These are phyloP conservation scores for Prenolepis imparis DNA, from an alignment of 2,888 invertebrate genomes.

Conservation along the genomic window DNA sequence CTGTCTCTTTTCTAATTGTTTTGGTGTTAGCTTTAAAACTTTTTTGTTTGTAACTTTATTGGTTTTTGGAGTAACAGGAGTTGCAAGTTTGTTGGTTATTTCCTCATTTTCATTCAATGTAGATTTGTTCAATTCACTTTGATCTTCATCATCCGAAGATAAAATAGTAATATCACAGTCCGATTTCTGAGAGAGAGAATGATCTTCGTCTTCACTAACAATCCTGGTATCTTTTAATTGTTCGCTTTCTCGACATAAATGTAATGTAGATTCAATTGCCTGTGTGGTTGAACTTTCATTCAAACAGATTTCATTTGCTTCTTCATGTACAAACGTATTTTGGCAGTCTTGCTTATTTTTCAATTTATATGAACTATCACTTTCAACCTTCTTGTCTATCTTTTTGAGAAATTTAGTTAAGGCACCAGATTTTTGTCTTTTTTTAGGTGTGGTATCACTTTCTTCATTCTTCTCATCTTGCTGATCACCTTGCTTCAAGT, in stretches of 20 bases:
- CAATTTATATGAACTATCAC: neutral
- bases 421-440: conserved; percentile 61
- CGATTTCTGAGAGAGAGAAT: conserved; percentile 52
- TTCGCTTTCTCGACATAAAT: conserved; percentile 29
- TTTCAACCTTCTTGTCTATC: conserved; percentile 61
- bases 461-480: conserved; percentile 37
- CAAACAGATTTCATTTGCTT: conserved; percentile 31
- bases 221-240: conserved; percentile 31
- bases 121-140: conserved; percentile 58
- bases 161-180: conserved; percentile 68
- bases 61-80: conserved; percentile 55
- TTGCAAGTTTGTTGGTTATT: conserved; percentile 36
- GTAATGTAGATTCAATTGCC: neutral
- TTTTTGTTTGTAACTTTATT: conserved; percentile 52
- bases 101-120: conserved; percentile 16
- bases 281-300: conserved; percentile 20
- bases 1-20: conserved; percentile 87
- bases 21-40: conserved; percentile 83
- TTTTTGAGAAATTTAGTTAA: conserved; percentile 77
- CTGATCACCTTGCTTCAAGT: conserved; percentile 40
- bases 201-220: conserved; percentile 4
- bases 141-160: conserved; percentile 75
- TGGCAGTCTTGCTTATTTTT: neutral
- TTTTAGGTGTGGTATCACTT: conserved; percentile 44
- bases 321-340: conserved; percentile 5